Conservation (phyloP, 2,888 invertebrate genomes). For the Hirtodrosophila histrioides region DNA sequence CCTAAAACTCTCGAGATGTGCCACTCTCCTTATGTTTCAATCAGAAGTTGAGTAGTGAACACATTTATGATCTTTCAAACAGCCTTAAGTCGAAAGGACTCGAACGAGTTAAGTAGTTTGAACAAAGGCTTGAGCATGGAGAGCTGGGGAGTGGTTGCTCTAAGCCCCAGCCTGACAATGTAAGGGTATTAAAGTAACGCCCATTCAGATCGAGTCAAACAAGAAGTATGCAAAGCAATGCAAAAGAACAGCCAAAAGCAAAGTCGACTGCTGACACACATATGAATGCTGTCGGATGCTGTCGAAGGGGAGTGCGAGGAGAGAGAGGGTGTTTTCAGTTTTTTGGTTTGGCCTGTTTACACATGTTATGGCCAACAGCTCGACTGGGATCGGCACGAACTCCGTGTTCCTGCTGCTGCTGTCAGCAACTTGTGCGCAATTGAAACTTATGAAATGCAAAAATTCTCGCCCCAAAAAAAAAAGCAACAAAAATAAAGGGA, state of each 20-base stretch:
- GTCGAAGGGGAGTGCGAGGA: conserved; percentile 9
- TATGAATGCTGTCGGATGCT: conserved; percentile 55
- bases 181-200: conserved; percentile 13
- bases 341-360: conserved; percentile 59
- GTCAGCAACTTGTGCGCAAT: conserved; percentile 77
- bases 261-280: conserved; percentile 71
- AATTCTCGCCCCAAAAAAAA: conserved; percentile 41
- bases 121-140: not conserved
- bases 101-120: too few relatives aligned
- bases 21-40: too few relatives aligned
- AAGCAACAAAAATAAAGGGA: conserved; percentile 9
- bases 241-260: conserved; percentile 47
- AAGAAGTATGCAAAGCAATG: conserved; percentile 33
- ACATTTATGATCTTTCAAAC: too few relatives aligned
- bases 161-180: not conserved
- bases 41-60: too few relatives aligned
- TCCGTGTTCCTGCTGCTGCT: conserved; percentile 42
- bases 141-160: not conserved
- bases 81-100: too few relatives aligned
- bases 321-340: conserved; percentile 1
- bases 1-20: too few relatives aligned
- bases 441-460: conserved; percentile 75
- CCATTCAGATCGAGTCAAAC: conserved; percentile 31
- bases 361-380: conserved; percentile 68
- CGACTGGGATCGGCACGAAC: conserved; percentile 38